These are phyloP conservation scores for Chrysocyon brachyurus DNA, from an alignment of 2,797 vertebrate genomes.

Conservation along the genomic window DNA sequence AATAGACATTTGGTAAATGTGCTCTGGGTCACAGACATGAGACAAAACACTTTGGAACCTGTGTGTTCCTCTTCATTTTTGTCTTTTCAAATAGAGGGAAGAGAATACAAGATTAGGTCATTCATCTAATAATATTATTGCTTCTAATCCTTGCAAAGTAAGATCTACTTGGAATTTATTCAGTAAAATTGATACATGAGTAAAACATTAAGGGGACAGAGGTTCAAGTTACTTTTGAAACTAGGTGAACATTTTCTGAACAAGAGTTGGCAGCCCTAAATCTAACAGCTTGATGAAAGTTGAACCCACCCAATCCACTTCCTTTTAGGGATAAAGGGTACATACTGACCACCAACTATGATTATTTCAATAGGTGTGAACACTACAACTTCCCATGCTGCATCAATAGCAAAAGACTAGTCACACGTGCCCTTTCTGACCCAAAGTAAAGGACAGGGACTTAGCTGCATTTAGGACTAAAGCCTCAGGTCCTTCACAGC, in stretches of 20 bases:
- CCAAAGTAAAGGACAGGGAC: background rate
- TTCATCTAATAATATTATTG: background rate
- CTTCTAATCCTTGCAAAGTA: constrained; percentile 32
- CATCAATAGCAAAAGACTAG: background rate
- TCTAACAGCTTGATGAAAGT: background rate
- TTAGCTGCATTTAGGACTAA: background rate
- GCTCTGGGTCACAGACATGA: background rate
- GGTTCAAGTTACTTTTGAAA: constrained; percentile 42
- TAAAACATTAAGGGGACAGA: constrained; percentile 23
- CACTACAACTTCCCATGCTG: background rate
- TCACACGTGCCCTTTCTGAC: background rate
- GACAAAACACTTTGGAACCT: background rate
- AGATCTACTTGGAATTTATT: constrained; percentile 29
- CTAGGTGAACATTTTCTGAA: background rate
- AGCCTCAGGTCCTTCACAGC: background rate
- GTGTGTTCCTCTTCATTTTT: background rate
- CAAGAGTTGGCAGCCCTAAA: background rate
- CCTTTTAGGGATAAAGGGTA: background rate
- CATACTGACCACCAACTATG: background rate
- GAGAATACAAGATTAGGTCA: background rate
- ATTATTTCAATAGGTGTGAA: background rate
- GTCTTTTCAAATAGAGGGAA: constrained; percentile 1
- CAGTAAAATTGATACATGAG: background rate
- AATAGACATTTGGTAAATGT: fast-evolving
- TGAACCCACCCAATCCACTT: background rate